Base-by-base conservation (phyloP, 2,888 invertebrate genomes). In the Pomacea canaliculata region DNA sequence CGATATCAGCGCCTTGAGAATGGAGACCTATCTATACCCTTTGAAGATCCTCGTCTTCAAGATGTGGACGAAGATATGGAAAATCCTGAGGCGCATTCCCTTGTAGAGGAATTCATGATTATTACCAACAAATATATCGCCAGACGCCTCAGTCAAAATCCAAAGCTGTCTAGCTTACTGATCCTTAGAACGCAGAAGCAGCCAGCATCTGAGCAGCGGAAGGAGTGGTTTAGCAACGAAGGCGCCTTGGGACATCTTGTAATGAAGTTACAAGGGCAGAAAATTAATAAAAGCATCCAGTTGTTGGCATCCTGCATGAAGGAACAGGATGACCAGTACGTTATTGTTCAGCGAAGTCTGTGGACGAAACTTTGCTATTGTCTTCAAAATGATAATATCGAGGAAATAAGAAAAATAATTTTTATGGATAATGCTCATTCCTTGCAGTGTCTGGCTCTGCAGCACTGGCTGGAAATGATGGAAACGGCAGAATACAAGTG, bases 91-190 rank as follows among this genome's bases (percentile, higher is more conserved):
- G 81, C 82, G 16, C 79, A 83, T 69, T 68, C 70, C 59, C 71
- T 83, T 27, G 77, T 83, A 0, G 82, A 82, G 49, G 84, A 84
- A 62, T 77, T 82, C 67, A 81, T 83, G 82, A 69, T 82, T 13
- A 63, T 78, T 67, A 75, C 83, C 59, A 84, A 84, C 67, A 56
- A 49, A 18, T n/a, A 60, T 56, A 72, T 84, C 46, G 83, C 79
- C 18, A 18, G 70, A 67, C 60, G 56, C 19, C 67, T 84, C 23
- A 56, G 51, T 51, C 67, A 4, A 59, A n/a, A 23, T 68, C 8
- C 73, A 73, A 59, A 69, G 27, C 16, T 67, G 67, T 16, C 37
- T 1, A 63, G 59, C 23, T 51, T 70, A 13, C 27, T 70, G 60
- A 27, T 70, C 13, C 59, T 70, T 1, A 51, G 70, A 23, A 56